Conservation (phyloP, 2,797 vertebrate genomes). For the Callimico goeldii region DNA sequence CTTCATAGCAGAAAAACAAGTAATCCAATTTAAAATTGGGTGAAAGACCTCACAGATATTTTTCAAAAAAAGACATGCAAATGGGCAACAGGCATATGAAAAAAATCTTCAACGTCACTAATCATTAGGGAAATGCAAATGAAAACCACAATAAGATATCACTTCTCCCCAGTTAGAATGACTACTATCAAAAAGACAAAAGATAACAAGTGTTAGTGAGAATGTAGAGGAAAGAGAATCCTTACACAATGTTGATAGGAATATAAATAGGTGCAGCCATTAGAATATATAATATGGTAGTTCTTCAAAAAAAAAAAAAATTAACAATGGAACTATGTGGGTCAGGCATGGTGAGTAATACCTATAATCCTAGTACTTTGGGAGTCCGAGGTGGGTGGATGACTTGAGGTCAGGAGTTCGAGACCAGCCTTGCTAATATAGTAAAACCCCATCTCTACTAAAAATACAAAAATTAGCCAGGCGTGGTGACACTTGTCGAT, state of each 20-base stretch:
- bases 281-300: not conserved
- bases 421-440: not conserved
- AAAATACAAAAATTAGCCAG: not conserved
- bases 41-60: not conserved
- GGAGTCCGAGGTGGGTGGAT: not conserved
- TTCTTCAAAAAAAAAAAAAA: not conserved
- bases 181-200: not conserved
- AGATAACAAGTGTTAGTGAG: not conserved
- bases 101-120: not conserved
- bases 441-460: not conserved
- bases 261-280: not conserved
- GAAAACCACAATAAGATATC: not conserved
- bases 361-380: not conserved
- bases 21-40: not conserved
- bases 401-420: not conserved
- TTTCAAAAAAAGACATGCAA: not conserved
- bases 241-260: not conserved
- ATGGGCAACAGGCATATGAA: not conserved
- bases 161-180: not conserved
- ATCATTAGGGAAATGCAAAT: not conserved
- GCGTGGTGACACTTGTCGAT: not conserved
- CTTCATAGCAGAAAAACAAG: not conserved
- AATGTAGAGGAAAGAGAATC: not conserved
- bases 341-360: not conserved
- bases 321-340: not conserved